These are phyloP conservation scores for Syngnathus acus DNA, from an alignment of 2,797 vertebrate genomes.

Conservation along the genomic window DNA sequence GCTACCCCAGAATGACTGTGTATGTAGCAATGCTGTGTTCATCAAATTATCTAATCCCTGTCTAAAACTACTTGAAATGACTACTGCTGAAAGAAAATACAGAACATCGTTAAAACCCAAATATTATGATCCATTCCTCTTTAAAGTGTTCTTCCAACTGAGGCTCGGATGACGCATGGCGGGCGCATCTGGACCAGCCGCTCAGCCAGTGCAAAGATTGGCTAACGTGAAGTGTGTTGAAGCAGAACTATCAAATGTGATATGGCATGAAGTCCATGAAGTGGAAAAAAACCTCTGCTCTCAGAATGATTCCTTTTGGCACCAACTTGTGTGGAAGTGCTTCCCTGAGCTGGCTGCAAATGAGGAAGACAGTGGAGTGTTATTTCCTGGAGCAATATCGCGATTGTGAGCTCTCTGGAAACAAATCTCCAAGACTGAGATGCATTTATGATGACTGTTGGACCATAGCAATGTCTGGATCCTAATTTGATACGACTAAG, in stretches of 20 bases:
- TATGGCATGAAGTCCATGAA: constrained; percentile 28
- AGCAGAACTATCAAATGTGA: constrained; percentile 33
- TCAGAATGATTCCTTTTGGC: constrained; percentile 45
- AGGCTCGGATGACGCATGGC: constrained; percentile 3
- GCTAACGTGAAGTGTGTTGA: constrained; percentile 15
- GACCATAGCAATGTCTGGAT: neutral
- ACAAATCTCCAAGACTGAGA: constrained; percentile 3
- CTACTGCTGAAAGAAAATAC: neutral
- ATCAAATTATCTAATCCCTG: neutral
- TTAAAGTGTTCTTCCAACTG: neutral
- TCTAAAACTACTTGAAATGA: neutral
- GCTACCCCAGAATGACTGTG: neutral
- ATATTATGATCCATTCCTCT: neutral
- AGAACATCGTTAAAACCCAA: neutral
- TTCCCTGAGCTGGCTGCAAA: constrained; percentile 28
- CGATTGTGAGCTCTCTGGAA: neutral
- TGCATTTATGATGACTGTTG: neutral
- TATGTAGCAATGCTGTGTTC: neutral
- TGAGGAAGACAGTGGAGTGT: constrained; percentile 19
- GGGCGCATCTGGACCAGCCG: constrained; percentile 5
- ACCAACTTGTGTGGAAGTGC: constrained; percentile 22
- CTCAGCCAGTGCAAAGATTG: constrained; percentile 18
- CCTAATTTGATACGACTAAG: neutral
- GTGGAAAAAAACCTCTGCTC: constrained; percentile 27
- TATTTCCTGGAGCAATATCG: constrained; percentile 16